Percentiles rank a stretch among this genome's conserved stretches.
Conservation (phyloP, 2,888 invertebrate species). For the Brachycybe producta region DNA sequence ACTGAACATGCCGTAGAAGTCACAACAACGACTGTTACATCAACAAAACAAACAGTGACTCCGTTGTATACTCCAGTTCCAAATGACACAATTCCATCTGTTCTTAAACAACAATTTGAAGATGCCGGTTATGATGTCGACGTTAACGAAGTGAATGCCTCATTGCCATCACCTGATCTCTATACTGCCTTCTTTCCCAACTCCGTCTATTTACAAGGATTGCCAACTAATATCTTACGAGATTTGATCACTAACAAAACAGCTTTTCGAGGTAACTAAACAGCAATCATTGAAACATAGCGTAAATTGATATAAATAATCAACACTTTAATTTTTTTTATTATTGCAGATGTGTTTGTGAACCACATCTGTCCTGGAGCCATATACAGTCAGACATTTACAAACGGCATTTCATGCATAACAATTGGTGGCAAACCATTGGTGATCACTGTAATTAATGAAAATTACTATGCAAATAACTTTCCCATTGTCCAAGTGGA, state of each 20-base stretch:
- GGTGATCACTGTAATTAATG: slow-evolving; percentile 4
- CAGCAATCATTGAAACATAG: not conserved
- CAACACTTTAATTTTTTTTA: no score
- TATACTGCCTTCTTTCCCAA: slow-evolving; percentile 10
- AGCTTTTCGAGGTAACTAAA: slow-evolving; percentile 1
- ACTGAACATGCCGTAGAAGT: not conserved
- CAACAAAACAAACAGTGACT: not conserved
- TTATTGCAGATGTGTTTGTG: slow-evolving; percentile 3
- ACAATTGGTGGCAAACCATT: slow-evolving; percentile 7
- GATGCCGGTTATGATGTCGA: slow-evolving; percentile 2
- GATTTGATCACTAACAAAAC: not conserved
- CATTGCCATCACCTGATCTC: not conserved
- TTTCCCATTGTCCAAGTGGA: slow-evolving; percentile 8
- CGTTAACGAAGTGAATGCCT: not conserved
- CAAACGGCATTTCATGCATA: slow-evolving; percentile 4
- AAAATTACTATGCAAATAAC: slow-evolving; percentile 4
- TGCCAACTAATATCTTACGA: slow-evolving; percentile 1
- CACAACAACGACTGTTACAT: not conserved
- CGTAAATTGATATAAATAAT: no score
- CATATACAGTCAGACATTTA: slow-evolving; percentile 5
- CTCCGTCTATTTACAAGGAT: not conserved
- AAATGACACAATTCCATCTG: slow-evolving; percentile 5
- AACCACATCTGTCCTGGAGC: slow-evolving; percentile 9
- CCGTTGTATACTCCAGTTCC: not conserved
- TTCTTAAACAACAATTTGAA: slow-evolving; percentile 7